Evolutionary conservation across 2,888 invertebrate genomes (phyloP), one percentile per base, ranked within the genome.

Genomic region (Oscheius sp.): DNA sequence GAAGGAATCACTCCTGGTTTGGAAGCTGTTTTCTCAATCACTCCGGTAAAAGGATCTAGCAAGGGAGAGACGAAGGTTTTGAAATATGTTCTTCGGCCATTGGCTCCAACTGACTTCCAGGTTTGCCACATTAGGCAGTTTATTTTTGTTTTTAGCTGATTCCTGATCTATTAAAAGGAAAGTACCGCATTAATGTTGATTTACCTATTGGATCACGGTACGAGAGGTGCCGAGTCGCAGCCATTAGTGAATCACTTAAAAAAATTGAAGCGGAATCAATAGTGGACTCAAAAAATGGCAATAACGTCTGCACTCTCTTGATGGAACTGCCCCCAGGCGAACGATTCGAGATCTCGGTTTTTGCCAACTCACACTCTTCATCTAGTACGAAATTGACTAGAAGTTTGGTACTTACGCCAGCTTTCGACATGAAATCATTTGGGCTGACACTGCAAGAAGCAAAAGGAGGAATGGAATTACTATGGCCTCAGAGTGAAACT

Each of bases 401-500:
- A 46, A 83, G 78, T 58, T 70, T 79, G n/a, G 84, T 84, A 5
- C 69, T 85, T 3, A 78, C 82, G 3, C 85, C 85, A 0, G 85
- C 83, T 0, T 85, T 85, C 58, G 82, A 86, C 52, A 79, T 82
- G 74, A 78, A 78, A 46, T 72, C 81, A 0, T 86, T 85, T 31
- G 85, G 84, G 25, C 66, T 85, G 33, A 31, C 34, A 34, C 63
- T 75, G 0, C 71, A 84, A 74, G 84, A 84, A 66, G 65, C 75
- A 4, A 70, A 76, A 15, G 75, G 79, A n/a, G 80, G 79, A 12
- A 64, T 86, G 27, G 75, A 80, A 53, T 46, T 85, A 53, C 71
- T 75, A 4, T 85, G 85, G 85, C 85, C 85, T 3, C 74, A 74
- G 37, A 76, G 77, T 48, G 85, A 85, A 53, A 79, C 80, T n/a